These are phyloP conservation scores for Hermetia illucens DNA, from an alignment of 1,140 invertebrate species.

Conservation along the genomic window DNA sequence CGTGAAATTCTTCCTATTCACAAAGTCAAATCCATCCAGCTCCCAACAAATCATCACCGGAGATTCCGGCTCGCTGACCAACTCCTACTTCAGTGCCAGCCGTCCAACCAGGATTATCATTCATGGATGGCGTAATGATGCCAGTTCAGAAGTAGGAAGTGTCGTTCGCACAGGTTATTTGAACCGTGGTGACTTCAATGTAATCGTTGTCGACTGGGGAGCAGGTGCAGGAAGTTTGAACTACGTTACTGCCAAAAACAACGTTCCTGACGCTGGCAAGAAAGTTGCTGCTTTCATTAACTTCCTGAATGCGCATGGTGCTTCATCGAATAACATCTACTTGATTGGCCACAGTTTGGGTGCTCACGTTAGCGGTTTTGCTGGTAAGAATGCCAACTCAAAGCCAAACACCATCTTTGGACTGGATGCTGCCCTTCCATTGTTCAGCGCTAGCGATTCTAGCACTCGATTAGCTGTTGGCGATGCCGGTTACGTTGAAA, in stretches of 20 bases:
- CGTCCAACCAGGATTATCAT: slow-evolving; percentile 13
- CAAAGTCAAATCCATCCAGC: too few species aligned
- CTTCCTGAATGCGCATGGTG: background rate
- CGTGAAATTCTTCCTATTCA: too few species aligned
- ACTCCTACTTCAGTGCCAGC: too few species aligned
- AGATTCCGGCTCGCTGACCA: too few species aligned
- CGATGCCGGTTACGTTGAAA: slow-evolving; percentile 40
- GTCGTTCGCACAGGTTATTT: slow-evolving; percentile 8
- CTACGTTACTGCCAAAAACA: background rate
- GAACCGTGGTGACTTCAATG: background rate
- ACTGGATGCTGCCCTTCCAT: slow-evolving; percentile 34
- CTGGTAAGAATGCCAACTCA: slow-evolving; percentile 13
- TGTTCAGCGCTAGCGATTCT: slow-evolving; percentile 17
- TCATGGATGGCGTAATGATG: slow-evolving; percentile 1
- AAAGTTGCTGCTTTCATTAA: slow-evolving; percentile 2
- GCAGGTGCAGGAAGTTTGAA: slow-evolving; percentile 1
- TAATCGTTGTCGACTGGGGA: slow-evolving; percentile 11
- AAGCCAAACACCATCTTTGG: slow-evolving; percentile 14
- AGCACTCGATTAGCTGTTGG: slow-evolving; percentile 31
- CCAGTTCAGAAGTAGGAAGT: background rate
- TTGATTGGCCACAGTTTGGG: slow-evolving; percentile 47
- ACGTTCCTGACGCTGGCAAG: background rate
- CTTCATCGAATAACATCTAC: slow-evolving; percentile 32
- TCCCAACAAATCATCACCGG: too few species aligned
- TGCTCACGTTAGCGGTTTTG: slow-evolving; percentile 33